Base-by-base conservation (phyloP, 1,140 invertebrate genomes). In the Procambarus virginalis region DNA sequence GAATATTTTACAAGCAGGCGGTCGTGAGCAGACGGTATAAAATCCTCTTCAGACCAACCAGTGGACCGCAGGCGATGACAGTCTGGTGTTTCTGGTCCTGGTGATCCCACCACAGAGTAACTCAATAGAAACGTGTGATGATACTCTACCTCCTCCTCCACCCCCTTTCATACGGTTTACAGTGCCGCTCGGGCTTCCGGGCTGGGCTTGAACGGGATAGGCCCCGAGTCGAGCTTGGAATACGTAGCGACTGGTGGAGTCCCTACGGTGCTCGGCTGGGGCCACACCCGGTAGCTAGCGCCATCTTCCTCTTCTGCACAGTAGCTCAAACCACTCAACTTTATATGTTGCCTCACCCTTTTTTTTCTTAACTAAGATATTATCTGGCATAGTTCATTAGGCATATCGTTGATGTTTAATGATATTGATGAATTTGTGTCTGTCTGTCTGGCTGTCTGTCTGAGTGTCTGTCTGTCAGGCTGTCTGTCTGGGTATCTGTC, bases 1-100 rank as follows among this genome's bases (percentile, higher is more conserved):
- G 17, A 20, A 64, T 4, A 17, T 64, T 64, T 84, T 84, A 84
- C 64, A 49, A 60, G 46, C 9, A 64, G 55, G 55, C 58, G 46
- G 60, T 80, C 85, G 76, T 86, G 85, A 86, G 76, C 48, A 49
- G 58, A 80, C 80, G 76, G 78, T 86, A 34, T 34, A 86, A 86
- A 86, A 12, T 73, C 22, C 22, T 68, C 8, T 49, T 14, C 46
- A 48, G 85, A 64, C 45, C 20, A 79, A 22, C 85, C 48, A 70
- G 78, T 70, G 58, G 68, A 22, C 55, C 60, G 10, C 46, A 34
- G 49, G 70, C 49, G 22, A 17, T 14, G 73, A 46, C 73, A 22
- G 14, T 22, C 20, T 83, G 73, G 6, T 58, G n/a, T 86, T 86
- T 86, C 79, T 86, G 48, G 77, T 80, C 68, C 22, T 86, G 79